These are phyloP conservation scores for Polylopha cassiicola DNA, from an alignment of 2,888 invertebrate species.

Conservation along the genomic window DNA sequence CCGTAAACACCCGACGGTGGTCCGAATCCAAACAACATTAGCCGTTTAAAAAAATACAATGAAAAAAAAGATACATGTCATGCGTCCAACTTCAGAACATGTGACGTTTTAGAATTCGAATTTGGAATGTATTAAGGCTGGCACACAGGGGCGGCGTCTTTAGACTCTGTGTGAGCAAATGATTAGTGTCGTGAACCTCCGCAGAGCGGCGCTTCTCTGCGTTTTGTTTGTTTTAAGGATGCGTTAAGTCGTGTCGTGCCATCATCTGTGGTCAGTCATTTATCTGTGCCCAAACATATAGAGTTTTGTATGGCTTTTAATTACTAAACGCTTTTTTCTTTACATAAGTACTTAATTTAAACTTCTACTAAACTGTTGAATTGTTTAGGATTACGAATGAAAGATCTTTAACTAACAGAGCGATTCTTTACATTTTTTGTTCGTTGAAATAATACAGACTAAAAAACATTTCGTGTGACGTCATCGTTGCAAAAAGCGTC, in stretches of 20 bases:
- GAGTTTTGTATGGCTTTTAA: background rate
- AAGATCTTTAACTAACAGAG: too few species aligned
- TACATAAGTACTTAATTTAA: too few species aligned
- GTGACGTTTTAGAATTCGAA: conserved; percentile 33
- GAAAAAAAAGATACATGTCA: conserved; percentile 36
- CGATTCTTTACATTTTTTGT: too few species aligned
- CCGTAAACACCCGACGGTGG: conserved; percentile 67
- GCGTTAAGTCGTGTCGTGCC: conserved; percentile 23
- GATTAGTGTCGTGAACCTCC: conserved; percentile 68
- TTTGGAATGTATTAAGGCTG: conserved; percentile 37
- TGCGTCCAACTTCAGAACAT: conserved; percentile 23
- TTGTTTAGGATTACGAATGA: background rate
- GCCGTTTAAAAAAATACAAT: conserved; percentile 33
- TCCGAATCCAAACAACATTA: conserved; percentile 57
- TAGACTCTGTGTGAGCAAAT: conserved; percentile 56
- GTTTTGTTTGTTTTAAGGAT: conserved; percentile 34
- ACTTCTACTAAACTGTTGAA: background rate
- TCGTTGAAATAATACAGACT: too few species aligned
- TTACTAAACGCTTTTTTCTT: too few species aligned
- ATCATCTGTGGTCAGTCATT: conserved; percentile 23
- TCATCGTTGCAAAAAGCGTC: conserved; percentile 24
- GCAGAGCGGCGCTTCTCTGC: conserved; percentile 59
- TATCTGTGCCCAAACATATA: conserved; percentile 30
- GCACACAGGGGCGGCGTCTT: conserved; percentile 50
- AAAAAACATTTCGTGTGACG: too few species aligned